Conservation (phyloP, 1,140 invertebrate species). For the Pogonognathellus flavescens region DNA sequence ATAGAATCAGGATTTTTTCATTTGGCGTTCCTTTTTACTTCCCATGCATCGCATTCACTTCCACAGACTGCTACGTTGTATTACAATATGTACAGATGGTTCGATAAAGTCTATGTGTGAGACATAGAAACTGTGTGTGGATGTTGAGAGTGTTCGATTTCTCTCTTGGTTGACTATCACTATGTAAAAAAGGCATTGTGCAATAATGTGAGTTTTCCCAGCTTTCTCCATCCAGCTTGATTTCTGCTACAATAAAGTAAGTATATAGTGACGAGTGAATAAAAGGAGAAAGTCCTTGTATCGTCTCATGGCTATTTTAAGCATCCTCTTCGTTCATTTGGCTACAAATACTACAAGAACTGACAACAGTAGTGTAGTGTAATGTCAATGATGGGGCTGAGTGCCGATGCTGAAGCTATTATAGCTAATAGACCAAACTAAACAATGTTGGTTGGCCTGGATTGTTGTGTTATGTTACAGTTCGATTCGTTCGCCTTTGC, state of each 20-base stretch:
- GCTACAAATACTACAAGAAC: not conserved
- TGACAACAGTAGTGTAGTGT: not conserved
- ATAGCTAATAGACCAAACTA: too few species aligned
- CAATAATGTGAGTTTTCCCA: not conserved
- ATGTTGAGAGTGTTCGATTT: not conserved
- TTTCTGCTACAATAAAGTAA: not conserved
- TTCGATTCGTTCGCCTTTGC: too few species aligned
- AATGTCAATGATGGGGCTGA: not conserved
- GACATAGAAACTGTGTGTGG: not conserved
- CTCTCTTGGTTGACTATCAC: not conserved
- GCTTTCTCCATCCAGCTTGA: not conserved
- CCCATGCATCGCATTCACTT: not conserved
- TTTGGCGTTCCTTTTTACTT: not conserved
- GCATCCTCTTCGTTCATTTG: slow-evolving; percentile 17
- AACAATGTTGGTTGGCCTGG: too few species aligned
- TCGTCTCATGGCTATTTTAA: slow-evolving; percentile 29
- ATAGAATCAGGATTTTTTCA: slow-evolving; percentile 3
- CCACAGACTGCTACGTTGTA: too few species aligned
- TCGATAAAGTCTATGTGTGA: slow-evolving; percentile 17
- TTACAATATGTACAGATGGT: not conserved
- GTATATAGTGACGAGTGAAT: not conserved
- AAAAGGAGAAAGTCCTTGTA: slow-evolving; percentile 1
- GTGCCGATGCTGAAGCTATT: not conserved
- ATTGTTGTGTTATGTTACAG: too few species aligned
- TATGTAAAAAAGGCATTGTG: not conserved